A percentile compares a stretch with the other conserved stretches of the same genome.
Conservation (phyloP, 2,113 vertebrate genomes). For the Thamnophis sirtalis region DNA sequence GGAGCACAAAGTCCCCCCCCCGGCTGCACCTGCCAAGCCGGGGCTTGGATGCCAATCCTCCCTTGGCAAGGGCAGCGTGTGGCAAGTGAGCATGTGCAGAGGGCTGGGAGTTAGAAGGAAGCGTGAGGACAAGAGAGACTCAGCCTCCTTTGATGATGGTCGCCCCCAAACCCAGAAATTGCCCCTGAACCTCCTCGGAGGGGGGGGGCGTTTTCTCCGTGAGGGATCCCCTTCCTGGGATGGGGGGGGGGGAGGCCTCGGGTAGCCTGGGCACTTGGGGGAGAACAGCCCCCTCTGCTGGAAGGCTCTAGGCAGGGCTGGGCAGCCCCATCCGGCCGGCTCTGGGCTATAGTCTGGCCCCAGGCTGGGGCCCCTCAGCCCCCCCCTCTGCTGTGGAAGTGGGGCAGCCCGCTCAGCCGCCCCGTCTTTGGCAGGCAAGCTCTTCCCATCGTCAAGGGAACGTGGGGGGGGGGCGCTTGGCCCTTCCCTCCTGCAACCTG, state of each 20-base stretch:
- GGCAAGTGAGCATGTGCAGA: neutral
- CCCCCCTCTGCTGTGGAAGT: neutral
- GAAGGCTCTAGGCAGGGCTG: neutral
- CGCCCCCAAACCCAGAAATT: neutral
- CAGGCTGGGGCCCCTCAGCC: neutral
- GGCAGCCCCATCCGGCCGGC: neutral
- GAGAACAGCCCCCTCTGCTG: neutral
- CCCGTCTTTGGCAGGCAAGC: neutral
- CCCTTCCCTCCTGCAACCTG: neutral
- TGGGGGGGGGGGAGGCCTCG: neutral
- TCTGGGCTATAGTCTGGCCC: neutral
- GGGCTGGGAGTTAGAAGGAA: neutral
- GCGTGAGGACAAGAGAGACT: neutral
- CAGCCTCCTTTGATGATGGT: rapidly evolving
- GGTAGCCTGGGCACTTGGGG: no score
- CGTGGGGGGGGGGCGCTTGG: neutral
- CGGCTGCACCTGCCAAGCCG: neutral
- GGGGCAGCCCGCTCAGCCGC: neutral
- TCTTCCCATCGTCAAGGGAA: neutral
- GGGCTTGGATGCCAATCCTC: neutral
- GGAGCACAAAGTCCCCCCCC: neutral
- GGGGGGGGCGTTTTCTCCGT: no score
- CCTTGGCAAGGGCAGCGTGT: neutral
- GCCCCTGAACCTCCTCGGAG: neutral
- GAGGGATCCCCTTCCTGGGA: neutral